Base-by-base conservation (phyloP, 2,113 vertebrate genomes). In the Lepidothrix coronata region DNA sequence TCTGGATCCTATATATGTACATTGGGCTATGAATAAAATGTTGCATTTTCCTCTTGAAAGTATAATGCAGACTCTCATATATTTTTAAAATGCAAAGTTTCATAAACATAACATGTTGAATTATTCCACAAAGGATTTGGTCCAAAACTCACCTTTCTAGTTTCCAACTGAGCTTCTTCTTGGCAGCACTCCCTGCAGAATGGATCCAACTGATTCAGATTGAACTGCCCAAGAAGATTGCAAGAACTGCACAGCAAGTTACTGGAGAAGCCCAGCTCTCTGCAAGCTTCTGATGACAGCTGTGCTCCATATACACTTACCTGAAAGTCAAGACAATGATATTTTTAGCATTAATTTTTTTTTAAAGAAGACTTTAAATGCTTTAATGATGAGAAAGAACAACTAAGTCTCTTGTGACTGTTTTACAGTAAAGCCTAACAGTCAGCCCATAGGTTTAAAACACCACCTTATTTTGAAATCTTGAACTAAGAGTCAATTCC, bases 181-280 rank as follows among this genome's bases (percentile, higher is more conserved):
- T 99, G 99, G 96, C 99, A 99, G 97, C 99, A 99, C 18, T 98
- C 98, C 82, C 98, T 97, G 97, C 99, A 99, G 91, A 98, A 97
- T 0, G 98, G 98, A 86, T 99, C 98, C 81, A 99, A 86, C 85
- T 97, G 98, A 59, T 97, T 97, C 81, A 99, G 98, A 91, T 67
- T 98, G 98, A 99, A 99, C 97, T 99, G 99, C 35, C 98, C 98
- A 52, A 99, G 99, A 76, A 99, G 98, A 92, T 98, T 99, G 97
- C 99, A 99, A 85, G 99, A 99, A 97, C 98, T 99, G 97, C 99
- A 99, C 57, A 99, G 98, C 96, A 99, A 98, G 96, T 99, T 99
- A 98, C 99, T 99, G 96, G 99, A 99, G 97, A 99, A 99, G 59
- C 99, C 99, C 77, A 99, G 91, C 57, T 99, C 99, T 91, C 99